These are phyloP conservation scores for Gonocerus acuteangulatus DNA, from an alignment of 2,888 invertebrate genomes.

Conservation along the genomic window DNA sequence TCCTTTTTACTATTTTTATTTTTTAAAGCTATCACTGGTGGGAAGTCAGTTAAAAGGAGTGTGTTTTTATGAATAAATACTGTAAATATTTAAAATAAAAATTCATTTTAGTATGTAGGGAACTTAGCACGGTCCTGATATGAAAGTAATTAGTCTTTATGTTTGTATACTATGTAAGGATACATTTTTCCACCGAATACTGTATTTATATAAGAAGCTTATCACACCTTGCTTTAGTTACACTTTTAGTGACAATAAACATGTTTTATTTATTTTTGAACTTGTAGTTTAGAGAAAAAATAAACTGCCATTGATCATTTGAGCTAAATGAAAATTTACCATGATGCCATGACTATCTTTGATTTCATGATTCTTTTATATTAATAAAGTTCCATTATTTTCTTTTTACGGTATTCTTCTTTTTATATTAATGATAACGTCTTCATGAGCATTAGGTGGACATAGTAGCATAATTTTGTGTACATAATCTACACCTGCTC, in stretches of 20 bases:
- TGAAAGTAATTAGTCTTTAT: not conserved
- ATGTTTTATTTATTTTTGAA: conserved; percentile 11
- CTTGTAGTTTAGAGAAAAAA: not conserved
- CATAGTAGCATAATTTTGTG: not conserved
- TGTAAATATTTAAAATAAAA: not conserved
- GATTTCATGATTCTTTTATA: no score
- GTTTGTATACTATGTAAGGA: not conserved
- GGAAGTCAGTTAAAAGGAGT: not conserved
- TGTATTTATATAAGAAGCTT: conserved; percentile 2
- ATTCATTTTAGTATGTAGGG: not conserved
- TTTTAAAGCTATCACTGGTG: not conserved
- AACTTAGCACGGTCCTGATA: not conserved
- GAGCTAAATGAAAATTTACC: no score
- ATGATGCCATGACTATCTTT: no score
- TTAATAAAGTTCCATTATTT: no score
- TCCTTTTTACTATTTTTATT: not conserved
- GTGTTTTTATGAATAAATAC: not conserved
- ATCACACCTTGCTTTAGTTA: conserved; percentile 14
- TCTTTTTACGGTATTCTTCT: no score
- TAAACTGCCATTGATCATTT: not conserved
- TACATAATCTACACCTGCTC: not conserved
- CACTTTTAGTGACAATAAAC: conserved; percentile 18
- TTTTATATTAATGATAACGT: no score
- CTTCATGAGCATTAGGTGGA: not conserved
- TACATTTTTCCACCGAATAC: not conserved